Percentiles rank a stretch among this genome's conserved stretches.
Conservation (phyloP, 1,140 invertebrate genomes). For the Drosophila nikananu region DNA sequence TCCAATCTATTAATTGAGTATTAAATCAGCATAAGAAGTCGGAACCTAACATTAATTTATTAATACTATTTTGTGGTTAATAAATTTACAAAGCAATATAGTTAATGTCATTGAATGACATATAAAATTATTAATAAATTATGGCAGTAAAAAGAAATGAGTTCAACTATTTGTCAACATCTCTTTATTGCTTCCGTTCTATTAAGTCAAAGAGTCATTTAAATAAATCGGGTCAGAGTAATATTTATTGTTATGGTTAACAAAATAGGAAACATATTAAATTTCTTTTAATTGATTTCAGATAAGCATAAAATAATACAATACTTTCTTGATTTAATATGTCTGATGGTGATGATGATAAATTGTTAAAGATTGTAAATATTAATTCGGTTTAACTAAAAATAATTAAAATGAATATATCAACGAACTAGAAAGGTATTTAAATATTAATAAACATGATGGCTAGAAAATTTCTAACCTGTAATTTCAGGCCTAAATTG, state of each 20-base stretch:
- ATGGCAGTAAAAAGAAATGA: background rate
- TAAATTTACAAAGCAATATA: background rate
- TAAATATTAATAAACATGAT: too few species aligned
- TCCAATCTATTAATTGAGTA: background rate
- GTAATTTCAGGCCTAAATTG: background rate
- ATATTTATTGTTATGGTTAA: background rate
- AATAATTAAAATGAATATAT: background rate
- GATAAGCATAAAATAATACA: background rate
- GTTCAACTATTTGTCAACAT: constrained; percentile 1
- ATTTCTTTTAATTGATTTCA: background rate
- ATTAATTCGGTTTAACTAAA: background rate
- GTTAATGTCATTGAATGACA: background rate
- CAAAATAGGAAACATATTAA: background rate
- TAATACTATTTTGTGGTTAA: background rate
- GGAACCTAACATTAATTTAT: background rate
- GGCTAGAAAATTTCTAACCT: background rate
- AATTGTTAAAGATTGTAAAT: too few species aligned
- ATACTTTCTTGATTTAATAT: background rate
- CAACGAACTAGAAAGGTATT: background rate
- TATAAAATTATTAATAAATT: background rate
- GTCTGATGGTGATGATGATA: background rate
- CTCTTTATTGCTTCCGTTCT: background rate
- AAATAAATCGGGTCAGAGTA: background rate
- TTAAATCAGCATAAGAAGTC: background rate
- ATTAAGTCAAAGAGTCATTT: background rate